Conservation (phyloP, 2,888 invertebrate species). For the Conus canariensis region DNA sequence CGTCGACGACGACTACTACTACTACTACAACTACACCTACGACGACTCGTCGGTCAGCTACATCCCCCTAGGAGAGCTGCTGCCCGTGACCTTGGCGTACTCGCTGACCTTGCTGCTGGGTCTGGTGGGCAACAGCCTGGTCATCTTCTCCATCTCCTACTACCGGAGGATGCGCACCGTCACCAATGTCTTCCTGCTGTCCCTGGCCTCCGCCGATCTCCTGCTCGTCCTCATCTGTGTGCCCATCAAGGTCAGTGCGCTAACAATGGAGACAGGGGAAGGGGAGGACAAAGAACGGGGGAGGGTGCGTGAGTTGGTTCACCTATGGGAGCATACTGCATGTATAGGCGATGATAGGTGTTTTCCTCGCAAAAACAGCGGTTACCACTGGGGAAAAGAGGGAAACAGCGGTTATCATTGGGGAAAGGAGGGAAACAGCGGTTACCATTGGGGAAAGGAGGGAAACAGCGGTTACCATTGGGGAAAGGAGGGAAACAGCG, state of each 20-base stretch:
- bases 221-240: slow-evolving; percentile 85
- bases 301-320: background rate
- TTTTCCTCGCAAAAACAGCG: no score
- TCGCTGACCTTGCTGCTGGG: slow-evolving; percentile 83
- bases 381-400: no score
- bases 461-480: no score
- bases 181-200: slow-evolving; percentile 85
- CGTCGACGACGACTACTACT: background rate
- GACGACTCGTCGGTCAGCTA: slow-evolving; percentile 77
- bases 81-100: slow-evolving; percentile 82
- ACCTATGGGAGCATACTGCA: no score
- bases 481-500: no score
- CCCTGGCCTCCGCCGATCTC: slow-evolving; percentile 85
- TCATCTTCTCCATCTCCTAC: slow-evolving; percentile 81
- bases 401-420: no score
- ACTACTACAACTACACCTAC: slow-evolving; percentile 75
- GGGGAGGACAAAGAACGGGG: background rate
- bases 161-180: slow-evolving; percentile 82
- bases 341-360: no score
- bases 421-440: no score
- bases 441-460: no score
- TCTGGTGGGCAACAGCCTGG: slow-evolving; percentile 82
- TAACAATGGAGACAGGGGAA: background rate
- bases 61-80: slow-evolving; percentile 81
- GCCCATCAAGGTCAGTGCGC: slow-evolving; percentile 83